Base-by-base conservation (phyloP, 2,113 vertebrate genomes). In the Lophotis ruficrista region DNA sequence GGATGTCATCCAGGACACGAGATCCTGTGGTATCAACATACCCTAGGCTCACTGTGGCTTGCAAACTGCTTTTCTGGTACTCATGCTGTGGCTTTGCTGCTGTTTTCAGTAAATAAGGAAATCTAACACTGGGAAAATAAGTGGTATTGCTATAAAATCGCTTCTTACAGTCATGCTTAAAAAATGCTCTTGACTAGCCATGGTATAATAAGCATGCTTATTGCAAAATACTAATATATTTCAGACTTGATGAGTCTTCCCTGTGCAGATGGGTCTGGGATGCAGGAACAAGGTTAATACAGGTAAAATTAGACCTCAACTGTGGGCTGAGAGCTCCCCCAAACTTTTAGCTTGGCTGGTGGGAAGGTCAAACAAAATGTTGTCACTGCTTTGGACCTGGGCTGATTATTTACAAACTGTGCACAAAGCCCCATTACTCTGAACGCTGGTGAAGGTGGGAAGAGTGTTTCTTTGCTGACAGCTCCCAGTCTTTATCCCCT, bases 1-100 rank as follows among this genome's bases (percentile, higher is more conserved):
- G 81, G 45, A 72, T 12, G 7, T 75, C 33, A 43, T 75, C 58
- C 35, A 25, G 66, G 30, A 71, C 0, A 0, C 0, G 1, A 4
- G 4, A 1, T 93, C 8, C 20, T 66, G 31, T 33, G 33, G 11
- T 56, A 81, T 60, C 28, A 66, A 61, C 11, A n/a, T 27, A 31
- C 24, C 1, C 0, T 54, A 33, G 50, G 18, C 19, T 83, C n/a
- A n/a, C 28, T 28, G 51, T 3, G 2, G 37, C 15, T 66, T 73
- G 47, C 38, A 85, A 50, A 85, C 10, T 1, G 8, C 4, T 92
- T 91, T 93, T 73, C 57, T 79, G 48, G 28, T 71, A 60, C 33
- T 41, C 19, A 3, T 37, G 62, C 30, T 57, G 58, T 73, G 71
- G 27, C 6, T 37, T 90, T 88, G 64, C 56, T 25, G 9, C 8